These are phyloP conservation scores for Zaprionus inermis DNA, from an alignment of 1,140 invertebrate genomes.

Conservation along the genomic window DNA sequence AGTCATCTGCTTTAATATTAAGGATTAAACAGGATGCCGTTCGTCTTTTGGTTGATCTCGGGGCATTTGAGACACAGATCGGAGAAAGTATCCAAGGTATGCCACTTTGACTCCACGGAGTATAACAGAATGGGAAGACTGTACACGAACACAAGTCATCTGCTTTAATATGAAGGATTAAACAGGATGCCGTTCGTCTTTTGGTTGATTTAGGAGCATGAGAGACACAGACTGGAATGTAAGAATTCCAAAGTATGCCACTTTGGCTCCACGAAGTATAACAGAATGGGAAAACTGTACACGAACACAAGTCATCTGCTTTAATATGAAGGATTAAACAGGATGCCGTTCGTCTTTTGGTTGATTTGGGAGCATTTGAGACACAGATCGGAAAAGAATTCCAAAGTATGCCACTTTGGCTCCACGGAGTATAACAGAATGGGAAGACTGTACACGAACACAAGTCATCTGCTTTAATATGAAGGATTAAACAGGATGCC, in stretches of 20 bases:
- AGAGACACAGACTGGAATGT: conserved; percentile 38
- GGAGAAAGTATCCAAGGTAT: neutral
- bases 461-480: conserved; percentile 44
- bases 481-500: conserved; percentile 34
- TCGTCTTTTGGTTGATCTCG: conserved; percentile 21
- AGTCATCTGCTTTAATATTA: conserved; percentile 43
- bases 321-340: conserved; percentile 50
- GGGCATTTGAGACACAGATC: conserved; percentile 39
- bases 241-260: conserved; percentile 17
- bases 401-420: conserved; percentile 63
- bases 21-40: conserved; percentile 40
- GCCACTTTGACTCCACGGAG: conserved; percentile 37
- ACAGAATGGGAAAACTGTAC: conserved; percentile 2
- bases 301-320: conserved; percentile 57
- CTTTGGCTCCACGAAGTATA: conserved; percentile 39
- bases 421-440: conserved; percentile 17
- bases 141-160: conserved; percentile 45
- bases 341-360: conserved; percentile 45
- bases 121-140: neutral
- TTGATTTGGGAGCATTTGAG: conserved; percentile 68
- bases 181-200: conserved; percentile 45
- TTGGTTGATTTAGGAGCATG: conserved; percentile 40
- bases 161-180: conserved; percentile 38
- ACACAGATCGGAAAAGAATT: conserved; percentile 29
- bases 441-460: conserved; percentile 23